Evolutionary conservation across 2,113 vertebrate species (phyloP), one percentile per base, ranked within the genome.

Genomic region (Cyphomyrus plagiostoma): DNA sequence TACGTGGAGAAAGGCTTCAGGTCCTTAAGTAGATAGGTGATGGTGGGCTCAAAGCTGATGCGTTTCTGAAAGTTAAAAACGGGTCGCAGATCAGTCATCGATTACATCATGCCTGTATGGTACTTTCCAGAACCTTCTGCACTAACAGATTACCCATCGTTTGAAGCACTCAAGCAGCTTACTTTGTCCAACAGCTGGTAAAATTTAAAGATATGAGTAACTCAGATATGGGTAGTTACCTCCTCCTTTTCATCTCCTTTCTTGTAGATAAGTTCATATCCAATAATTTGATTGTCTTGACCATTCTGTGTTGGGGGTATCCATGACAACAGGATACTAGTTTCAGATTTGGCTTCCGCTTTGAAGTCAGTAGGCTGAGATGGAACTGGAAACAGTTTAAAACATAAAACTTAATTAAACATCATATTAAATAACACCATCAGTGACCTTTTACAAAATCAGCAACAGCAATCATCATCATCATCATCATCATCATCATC

Each of bases 331-430:
- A 99, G 93, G 92, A 99, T 97, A 85, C 98, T 99, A 0, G 98
- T 99, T 97, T 99, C 98, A 46, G 98, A 99, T 91, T 99, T 98
- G 84, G 98, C 97, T 94, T 99, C 98, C 53, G 97, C 98, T 96
- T 96, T 99, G 94, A 99, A 99, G 93, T 99, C 98, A 2, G 98
- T 49, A 1, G 98, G 97, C 86, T 99, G 98, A 90, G 98, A 97
- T 91, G 98, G 98, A 91, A 99, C 98, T 99, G 92, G 80, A 83
- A 77, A 39, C 30, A 39, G 70, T 77, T 6, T 39, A 77, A 77
- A 77, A 80, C 4, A 13, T 19, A 80, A 2, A 19, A 80, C 2
- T 2, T 19, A 0, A 42, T 42, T 39, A 77, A 77, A 30, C 26
- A 35, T 74, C 35, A 80, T 0, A 17, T 39, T 35, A 35, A 77